Evolutionary conservation across 1,140 invertebrate species (phyloP).

Genomic region (Rhopalosiphum maidis): DNA sequence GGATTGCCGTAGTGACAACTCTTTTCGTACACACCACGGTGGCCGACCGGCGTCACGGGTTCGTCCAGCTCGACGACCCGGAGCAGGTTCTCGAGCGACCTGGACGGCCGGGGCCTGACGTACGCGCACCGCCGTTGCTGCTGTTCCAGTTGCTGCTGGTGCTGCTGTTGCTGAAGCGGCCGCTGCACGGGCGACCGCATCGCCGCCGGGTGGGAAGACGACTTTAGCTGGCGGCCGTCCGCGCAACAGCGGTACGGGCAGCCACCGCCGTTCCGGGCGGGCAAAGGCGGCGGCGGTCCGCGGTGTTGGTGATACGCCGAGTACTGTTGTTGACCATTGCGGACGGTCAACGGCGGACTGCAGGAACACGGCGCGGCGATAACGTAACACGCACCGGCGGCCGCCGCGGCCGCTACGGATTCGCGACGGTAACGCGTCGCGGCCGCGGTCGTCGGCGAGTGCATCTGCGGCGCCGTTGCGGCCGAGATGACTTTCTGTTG

Average conservation of each 20-base stretch:
- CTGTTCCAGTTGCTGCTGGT: background rate
- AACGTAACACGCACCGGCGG: background rate
- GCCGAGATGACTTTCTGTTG: slow-evolving; percentile 5
- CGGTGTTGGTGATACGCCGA: slow-evolving; percentile 30
- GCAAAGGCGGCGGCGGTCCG: background rate
- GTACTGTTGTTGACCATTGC: background rate
- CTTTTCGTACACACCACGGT: slow-evolving; percentile 36
- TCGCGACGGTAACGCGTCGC: slow-evolving; percentile 19
- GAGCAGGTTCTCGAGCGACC: slow-evolving; percentile 26
- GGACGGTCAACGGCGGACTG: slow-evolving; percentile 22
- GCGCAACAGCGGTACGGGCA: slow-evolving; percentile 44
- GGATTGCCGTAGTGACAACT: slow-evolving; percentile 34
- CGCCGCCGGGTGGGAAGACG: background rate
- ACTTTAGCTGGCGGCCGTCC: background rate
- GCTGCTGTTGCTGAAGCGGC: background rate
- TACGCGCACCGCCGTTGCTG: slow-evolving; percentile 20
- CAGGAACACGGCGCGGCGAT: slow-evolving; percentile 36
- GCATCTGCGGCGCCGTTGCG: slow-evolving; percentile 12
- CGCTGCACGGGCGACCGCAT: background rate
- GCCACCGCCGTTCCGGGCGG: background rate
- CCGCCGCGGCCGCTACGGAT: background rate
- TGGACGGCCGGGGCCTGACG: slow-evolving; percentile 36
- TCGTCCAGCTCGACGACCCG: slow-evolving; percentile 50
- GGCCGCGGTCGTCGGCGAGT: background rate
- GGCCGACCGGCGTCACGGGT: background rate